Evolutionary conservation across 1,140 invertebrate species (phyloP).

Genomic region (Cylas formicarius): DNA sequence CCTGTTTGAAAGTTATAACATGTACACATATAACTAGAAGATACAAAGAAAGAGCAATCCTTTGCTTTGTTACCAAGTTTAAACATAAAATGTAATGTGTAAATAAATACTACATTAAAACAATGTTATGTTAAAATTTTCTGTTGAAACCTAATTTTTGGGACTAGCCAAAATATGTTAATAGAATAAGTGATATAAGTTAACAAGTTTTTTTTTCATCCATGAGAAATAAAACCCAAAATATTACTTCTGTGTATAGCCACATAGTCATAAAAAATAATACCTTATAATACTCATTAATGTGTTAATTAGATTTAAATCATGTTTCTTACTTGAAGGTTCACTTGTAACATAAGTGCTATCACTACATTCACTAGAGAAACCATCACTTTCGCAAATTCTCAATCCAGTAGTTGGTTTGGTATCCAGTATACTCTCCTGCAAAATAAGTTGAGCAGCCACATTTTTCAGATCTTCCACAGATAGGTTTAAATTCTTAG

Average conservation of each 20-base stretch:
- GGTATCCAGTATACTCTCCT: conserved; percentile 16
- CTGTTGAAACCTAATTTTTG: conserved; percentile 10
- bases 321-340: too few relatives aligned
- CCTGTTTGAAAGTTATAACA: neutral
- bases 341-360: conserved; percentile 26
- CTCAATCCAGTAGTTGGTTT: conserved; percentile 14
- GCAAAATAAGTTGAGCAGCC: conserved; percentile 40
- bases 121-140: neutral
- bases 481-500: conserved; percentile 41
- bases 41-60: too few relatives aligned
- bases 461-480: conserved; percentile 43
- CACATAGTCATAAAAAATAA: neutral
- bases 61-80: too few relatives aligned
- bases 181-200: conserved; percentile 3
- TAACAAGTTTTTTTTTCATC: conserved; percentile 1
- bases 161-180: conserved; percentile 10
- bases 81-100: too few relatives aligned
- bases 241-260: too few relatives aligned
- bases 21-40: too few relatives aligned
- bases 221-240: too few relatives aligned
- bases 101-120: too few relatives aligned
- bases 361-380: conserved; percentile 39
- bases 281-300: neutral
- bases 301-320: neutral
- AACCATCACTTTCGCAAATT: conserved; percentile 39